Percentiles rank a stretch among this genome's conserved stretches.
Conservation (phyloP, 2,797 vertebrate genomes). For the Pseudochromis fuscus region DNA sequence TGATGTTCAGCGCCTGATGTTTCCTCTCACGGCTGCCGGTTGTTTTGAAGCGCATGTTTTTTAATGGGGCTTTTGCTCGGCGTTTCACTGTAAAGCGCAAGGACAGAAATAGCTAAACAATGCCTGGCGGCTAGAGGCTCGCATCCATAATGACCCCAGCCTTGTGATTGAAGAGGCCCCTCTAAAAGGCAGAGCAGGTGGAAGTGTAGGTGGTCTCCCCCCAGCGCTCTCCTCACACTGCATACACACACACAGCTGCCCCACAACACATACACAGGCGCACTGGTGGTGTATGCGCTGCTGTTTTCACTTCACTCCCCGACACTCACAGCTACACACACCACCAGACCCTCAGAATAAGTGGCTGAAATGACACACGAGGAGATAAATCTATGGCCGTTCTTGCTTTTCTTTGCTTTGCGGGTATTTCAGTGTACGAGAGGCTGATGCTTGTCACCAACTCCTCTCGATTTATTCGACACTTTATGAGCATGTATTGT, state of each 20-base stretch:
- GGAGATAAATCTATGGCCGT: not conserved
- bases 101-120: slow-evolving; percentile 84
- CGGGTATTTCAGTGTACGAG: slow-evolving; percentile 14
- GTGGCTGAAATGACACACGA: slow-evolving; percentile 12
- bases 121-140: slow-evolving; percentile 73
- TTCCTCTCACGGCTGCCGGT: slow-evolving; percentile 62
- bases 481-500: not conserved
- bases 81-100: slow-evolving; percentile 67
- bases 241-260: slow-evolving; percentile 58
- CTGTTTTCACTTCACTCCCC: slow-evolving; percentile 48
- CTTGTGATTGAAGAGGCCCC: slow-evolving; percentile 80
- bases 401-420: not conserved
- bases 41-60: slow-evolving; percentile 58
- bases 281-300: slow-evolving; percentile 31
- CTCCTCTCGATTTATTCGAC: slow-evolving; percentile 3
- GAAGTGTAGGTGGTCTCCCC: slow-evolving; percentile 83
- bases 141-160: slow-evolving; percentile 80
- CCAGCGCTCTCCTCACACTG: slow-evolving; percentile 69
- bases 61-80: slow-evolving; percentile 71
- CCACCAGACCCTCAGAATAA: slow-evolving; percentile 7
- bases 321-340: slow-evolving; percentile 13
- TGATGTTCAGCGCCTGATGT: slow-evolving; percentile 28
- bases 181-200: slow-evolving; percentile 81
- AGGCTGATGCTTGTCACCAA: slow-evolving; percentile 5
- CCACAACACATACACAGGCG: slow-evolving; percentile 36